Evolutionary conservation across 2,797 vertebrate genomes (phyloP), one percentile per base, ranked within the genome.

Genomic region (Phalanger gymnotis): DNA sequence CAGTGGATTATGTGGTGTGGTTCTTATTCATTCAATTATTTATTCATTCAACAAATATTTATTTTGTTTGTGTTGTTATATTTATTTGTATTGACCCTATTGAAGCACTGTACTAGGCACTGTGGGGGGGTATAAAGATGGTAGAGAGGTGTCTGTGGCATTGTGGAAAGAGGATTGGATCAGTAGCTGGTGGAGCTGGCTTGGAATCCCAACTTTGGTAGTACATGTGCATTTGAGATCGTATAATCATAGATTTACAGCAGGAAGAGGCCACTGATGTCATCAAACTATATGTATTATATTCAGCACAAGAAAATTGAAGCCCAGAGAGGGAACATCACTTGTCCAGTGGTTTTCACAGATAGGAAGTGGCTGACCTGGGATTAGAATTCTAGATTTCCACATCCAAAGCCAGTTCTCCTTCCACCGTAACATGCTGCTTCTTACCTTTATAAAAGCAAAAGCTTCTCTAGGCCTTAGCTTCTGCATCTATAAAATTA

Each of bases 1-100:
- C 52, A 95, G 57, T 95, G 94, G 55, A 94, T 54, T 30, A 81
- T 40, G 25, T 54, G 13, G 30, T 90, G 28, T 81, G 58, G 93
- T 89, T 81, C 54, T 93, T 52, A 81, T 16, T 52, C 53, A 55
- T 66, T n/a, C 87, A 92, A 31, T 93, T 90, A 90, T n/a, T n/a
- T 4, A 14, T 34, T 66, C 34, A 66, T n/a, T 81, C 73, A 81
- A 47, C 7, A 47, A 47, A 73, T 73, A 73, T 40, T 73, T 73
- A 73, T 22, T 73, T 25, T n/a, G n/a, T n/a, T n/a, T n/a, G n/a
- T n/a, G n/a, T n/a, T n/a, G n/a, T n/a, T n/a, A n/a, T n/a, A n/a
- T n/a, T n/a, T n/a, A n/a, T n/a, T n/a, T 47, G 19, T 47, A 47
- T 16, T 81, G n/a, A 47, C 40, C 7, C 6, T 25, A 47, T 47